Evolutionary conservation across 2,797 vertebrate species (phyloP).

Genomic region (Tangara arthus): DNA sequence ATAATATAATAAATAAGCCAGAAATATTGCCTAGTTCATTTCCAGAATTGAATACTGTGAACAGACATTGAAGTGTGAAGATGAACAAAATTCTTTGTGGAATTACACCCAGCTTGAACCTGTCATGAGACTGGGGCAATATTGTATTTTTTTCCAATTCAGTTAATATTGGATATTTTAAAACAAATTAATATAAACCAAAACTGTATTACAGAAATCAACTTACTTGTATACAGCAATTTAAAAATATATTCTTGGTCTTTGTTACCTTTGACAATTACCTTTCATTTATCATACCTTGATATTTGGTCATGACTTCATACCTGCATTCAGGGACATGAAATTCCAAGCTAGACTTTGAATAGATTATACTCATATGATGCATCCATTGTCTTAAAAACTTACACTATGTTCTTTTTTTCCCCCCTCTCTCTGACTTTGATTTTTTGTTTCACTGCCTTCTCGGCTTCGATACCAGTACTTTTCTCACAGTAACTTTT

Average conservation of each 20-base stretch:
- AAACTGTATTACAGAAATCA: neutral
- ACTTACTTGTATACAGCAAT: neutral
- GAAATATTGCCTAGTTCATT: neutral
- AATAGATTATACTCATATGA: neutral
- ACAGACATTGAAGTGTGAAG: neutral
- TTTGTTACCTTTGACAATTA: neutral
- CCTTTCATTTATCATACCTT: neutral
- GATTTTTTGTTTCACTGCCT: neutral
- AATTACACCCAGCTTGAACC: neutral
- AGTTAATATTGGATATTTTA: neutral
- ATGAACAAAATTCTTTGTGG: neutral
- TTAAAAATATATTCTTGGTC: neutral
- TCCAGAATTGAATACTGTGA: neutral
- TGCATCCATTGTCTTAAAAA: neutral
- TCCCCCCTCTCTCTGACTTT: neutral
- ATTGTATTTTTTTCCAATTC: neutral
- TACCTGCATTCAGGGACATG: neutral
- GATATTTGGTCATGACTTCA: neutral
- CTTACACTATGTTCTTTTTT: neutral
- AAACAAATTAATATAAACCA: neutral
- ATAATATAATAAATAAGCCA: rapidly evolving
- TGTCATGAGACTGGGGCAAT: neutral
- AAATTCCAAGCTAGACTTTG: neutral
- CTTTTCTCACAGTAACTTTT: neutral
- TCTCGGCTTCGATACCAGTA: neutral